Evolutionary conservation across 1,140 invertebrate species (phyloP).

Genomic region (Drosophila ironensis): DNA sequence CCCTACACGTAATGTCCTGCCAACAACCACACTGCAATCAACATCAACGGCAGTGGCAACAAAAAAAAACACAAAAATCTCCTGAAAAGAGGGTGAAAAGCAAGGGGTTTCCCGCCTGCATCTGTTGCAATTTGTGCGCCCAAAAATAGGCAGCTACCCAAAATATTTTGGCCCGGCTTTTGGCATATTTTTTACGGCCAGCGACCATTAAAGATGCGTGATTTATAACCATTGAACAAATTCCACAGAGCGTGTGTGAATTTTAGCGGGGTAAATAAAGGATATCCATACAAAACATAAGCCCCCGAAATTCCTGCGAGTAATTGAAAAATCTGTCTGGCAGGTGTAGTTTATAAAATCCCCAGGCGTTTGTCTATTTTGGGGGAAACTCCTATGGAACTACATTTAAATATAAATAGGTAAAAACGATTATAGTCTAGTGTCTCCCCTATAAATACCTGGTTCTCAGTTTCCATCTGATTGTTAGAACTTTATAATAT

Average conservation of each 20-base stretch:
- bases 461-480: too few species aligned
- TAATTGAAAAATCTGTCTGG: slow-evolving; percentile 8
- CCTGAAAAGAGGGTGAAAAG: slow-evolving; percentile 6
- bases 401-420: too few species aligned
- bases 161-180: slow-evolving; percentile 44
- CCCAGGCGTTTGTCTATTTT: too few species aligned
- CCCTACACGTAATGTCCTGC: slow-evolving; percentile 55
- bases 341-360: slow-evolving; percentile 1
- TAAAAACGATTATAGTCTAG: too few species aligned
- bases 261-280: neutral
- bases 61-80: neutral
- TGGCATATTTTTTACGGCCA: slow-evolving; percentile 36
- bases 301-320: neutral
- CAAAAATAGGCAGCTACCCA: slow-evolving; percentile 51
- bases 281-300: slow-evolving; percentile 6
- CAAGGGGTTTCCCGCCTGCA: slow-evolving; percentile 10
- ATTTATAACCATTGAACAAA: slow-evolving; percentile 51
- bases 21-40: slow-evolving; percentile 53
- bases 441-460: too few species aligned
- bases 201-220: slow-evolving; percentile 59
- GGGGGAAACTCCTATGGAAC: too few species aligned
- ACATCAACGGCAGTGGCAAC: slow-evolving; percentile 1
- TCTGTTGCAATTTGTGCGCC: slow-evolving; percentile 68
- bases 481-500: too few species aligned
- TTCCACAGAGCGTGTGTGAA: slow-evolving; percentile 3